Conservation (phyloP, 2,888 invertebrate species). For the Holacanthella duospinosa region DNA sequence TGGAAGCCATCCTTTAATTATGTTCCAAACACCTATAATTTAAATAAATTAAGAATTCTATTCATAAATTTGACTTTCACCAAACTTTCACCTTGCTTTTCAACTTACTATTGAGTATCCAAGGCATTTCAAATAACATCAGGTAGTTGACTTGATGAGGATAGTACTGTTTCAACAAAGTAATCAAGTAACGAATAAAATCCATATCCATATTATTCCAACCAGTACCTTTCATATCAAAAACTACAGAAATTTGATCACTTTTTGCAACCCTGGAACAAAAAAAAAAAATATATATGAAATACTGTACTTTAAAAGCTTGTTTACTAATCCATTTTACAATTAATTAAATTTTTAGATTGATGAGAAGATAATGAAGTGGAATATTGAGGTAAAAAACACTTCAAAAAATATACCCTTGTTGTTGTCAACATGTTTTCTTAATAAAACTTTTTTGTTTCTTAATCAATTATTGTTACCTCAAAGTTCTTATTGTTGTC, state of each 20-base stretch:
- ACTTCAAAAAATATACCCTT: neutral
- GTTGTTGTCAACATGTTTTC: neutral
- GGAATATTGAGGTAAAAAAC: neutral
- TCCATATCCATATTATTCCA: conserved; percentile 85
- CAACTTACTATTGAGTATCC: conserved; percentile 69
- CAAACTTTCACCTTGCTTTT: too few relatives aligned
- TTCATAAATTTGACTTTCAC: neutral
- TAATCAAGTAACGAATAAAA: conserved; percentile 73
- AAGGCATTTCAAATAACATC: conserved; percentile 84
- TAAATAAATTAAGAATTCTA: neutral
- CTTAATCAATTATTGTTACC: neutral
- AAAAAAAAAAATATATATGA: too few relatives aligned
- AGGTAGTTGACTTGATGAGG: conserved; percentile 70
- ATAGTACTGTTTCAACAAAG: conserved; percentile 76
- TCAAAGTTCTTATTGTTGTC: neutral
- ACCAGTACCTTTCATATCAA: conserved; percentile 83
- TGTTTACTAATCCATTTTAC: too few relatives aligned
- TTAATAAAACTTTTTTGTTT: neutral
- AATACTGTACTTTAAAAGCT: too few relatives aligned
- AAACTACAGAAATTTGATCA: conserved; percentile 68
- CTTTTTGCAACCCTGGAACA: conserved; percentile 56
- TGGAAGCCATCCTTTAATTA: conserved; percentile 76
- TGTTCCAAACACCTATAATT: conserved; percentile 69
- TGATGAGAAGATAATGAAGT: too few relatives aligned
- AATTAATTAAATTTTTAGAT: too few relatives aligned